These are phyloP conservation scores for Periparus ater DNA, from an alignment of 2,797 vertebrate species.

Conservation along the genomic window DNA sequence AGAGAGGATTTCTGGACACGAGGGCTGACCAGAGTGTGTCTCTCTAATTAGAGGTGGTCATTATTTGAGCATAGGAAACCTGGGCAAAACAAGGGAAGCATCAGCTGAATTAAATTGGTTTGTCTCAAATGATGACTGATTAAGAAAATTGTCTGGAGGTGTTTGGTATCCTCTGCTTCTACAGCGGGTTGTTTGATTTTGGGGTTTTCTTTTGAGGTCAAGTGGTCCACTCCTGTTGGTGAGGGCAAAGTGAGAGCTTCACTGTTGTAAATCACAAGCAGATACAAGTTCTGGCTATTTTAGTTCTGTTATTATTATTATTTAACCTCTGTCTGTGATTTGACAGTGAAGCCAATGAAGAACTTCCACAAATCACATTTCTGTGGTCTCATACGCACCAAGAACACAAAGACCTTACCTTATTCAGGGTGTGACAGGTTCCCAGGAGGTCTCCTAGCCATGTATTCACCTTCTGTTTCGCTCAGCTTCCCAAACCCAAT, in stretches of 20 bases:
- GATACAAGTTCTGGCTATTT: neutral
- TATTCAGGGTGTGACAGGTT: neutral
- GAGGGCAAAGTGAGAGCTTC: neutral
- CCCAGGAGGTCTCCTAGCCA: neutral
- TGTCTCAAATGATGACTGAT: neutral
- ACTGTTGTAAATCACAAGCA: neutral
- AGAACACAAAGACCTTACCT: neutral
- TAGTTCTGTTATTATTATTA: neutral
- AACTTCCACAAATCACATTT: neutral
- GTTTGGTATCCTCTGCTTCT: neutral
- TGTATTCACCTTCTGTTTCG: neutral
- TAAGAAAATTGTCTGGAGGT: neutral
- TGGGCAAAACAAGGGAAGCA: neutral
- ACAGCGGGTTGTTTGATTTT: neutral
- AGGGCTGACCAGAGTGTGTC: neutral
- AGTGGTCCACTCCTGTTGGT: rapidly evolving
- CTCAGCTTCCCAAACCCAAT: neutral
- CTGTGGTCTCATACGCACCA: neutral
- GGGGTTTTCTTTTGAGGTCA: neutral
- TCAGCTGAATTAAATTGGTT: neutral
- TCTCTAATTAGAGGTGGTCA: neutral
- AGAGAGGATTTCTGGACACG: neutral
- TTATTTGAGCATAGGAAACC: neutral
- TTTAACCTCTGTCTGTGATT: neutral
- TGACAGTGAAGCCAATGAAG: neutral